Evolutionary conservation across 2,797 vertebrate species (phyloP).

Genomic region (Apogon hyalosoma): DNA sequence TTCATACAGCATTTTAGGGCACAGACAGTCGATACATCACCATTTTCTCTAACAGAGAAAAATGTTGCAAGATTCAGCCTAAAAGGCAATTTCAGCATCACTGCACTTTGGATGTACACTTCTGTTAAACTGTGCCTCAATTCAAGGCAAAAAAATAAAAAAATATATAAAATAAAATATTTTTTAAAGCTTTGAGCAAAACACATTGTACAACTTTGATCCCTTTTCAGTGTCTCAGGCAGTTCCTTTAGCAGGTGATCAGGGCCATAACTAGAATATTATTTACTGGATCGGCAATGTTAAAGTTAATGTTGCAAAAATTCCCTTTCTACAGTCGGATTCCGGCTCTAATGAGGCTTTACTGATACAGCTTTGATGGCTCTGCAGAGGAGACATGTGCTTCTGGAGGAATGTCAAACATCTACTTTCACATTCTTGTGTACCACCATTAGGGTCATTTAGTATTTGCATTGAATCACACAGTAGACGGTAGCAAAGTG

Average conservation of each 20-base stretch:
- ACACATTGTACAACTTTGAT: conserved; percentile 4
- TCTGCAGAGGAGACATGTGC: conserved; percentile 72
- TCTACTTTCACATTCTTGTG: conserved; percentile 71
- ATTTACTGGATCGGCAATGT: conserved; percentile 89
- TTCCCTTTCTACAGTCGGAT: conserved; percentile 86
- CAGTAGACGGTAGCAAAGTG: conserved; percentile 52
- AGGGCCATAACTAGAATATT: conserved; percentile 86
- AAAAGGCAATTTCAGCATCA: conserved; percentile 58
- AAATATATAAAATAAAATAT: background rate
- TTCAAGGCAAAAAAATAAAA: conserved; percentile 39
- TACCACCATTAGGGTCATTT: conserved; percentile 73
- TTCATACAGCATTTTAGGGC: conserved; percentile 1
- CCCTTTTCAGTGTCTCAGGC: conserved; percentile 18
- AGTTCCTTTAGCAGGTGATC: conserved; percentile 72
- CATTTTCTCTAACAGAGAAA: conserved; percentile 35
- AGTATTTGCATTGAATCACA: conserved; percentile 60
- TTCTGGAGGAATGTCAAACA: conserved; percentile 80
- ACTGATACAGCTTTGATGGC: conserved; percentile 88
- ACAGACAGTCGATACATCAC: conserved; percentile 2
- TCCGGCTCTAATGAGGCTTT: conserved; percentile 89
- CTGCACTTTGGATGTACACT: conserved; percentile 50
- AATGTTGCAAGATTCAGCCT: conserved; percentile 47
- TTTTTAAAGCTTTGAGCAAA: conserved; percentile 54
- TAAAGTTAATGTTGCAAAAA: conserved; percentile 92
- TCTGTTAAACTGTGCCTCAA: conserved; percentile 65